Conservation (phyloP, 2,888 invertebrate genomes). For the Spodoptera littoralis region DNA sequence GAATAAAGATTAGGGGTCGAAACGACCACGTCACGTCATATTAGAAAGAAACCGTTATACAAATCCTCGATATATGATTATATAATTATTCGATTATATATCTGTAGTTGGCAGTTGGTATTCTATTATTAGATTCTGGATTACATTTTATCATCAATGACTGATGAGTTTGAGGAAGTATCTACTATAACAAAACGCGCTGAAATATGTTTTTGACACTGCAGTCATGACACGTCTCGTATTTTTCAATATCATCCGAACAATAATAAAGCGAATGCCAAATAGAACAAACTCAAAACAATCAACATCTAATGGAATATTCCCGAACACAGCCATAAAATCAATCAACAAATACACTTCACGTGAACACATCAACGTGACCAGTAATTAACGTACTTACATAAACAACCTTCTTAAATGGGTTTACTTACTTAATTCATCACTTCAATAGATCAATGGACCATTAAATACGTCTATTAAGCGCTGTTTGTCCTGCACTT, state of each 20-base stretch:
- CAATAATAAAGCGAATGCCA: too few species aligned
- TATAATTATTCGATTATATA: slow-evolving; percentile 1
- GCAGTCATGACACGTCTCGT: too few species aligned
- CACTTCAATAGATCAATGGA: slow-evolving; percentile 19
- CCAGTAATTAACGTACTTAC: slow-evolving; percentile 2
- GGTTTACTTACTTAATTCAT: slow-evolving; percentile 36
- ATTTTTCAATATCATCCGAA: too few species aligned
- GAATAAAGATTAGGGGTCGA: slow-evolving; percentile 77
- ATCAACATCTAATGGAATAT: background rate
- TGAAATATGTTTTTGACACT: too few species aligned
- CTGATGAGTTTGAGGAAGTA: too few species aligned
- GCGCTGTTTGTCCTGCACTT: slow-evolving; percentile 47
- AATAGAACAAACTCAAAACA: too few species aligned
- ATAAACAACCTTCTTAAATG: slow-evolving; percentile 6
- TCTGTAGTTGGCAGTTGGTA: background rate
- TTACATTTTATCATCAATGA: too few species aligned
- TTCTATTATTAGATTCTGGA: background rate
- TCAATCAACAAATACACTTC: slow-evolving; percentile 18
- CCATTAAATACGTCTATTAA: slow-evolving; percentile 33
- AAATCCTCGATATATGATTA: slow-evolving; percentile 37
- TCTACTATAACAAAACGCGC: too few species aligned
- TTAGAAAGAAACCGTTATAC: slow-evolving; percentile 56
- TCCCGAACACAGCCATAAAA: background rate
- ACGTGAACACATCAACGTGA: slow-evolving; percentile 6
- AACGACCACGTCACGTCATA: slow-evolving; percentile 66